Base-by-base conservation (phyloP, 2,797 vertebrate genomes). In the Spinus pinus region DNA sequence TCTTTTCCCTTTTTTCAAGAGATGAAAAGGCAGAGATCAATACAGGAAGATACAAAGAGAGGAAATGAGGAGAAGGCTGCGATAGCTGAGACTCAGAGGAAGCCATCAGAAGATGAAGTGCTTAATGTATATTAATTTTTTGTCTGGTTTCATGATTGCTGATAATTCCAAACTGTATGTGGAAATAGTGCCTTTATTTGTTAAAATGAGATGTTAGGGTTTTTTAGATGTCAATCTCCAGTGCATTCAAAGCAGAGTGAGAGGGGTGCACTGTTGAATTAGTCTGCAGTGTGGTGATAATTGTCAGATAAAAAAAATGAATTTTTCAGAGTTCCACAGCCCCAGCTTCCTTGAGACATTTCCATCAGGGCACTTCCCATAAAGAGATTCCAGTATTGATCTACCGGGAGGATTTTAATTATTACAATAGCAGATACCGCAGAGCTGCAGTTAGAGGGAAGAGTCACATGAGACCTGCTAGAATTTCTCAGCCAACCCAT, bases 51-150 rank as follows among this genome's bases (percentile, higher is more conserved):
- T 97, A 98, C 98, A 98, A 99, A 98, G 98, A 98, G 97, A 97
- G 97, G 97, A 67, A 98, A 98, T 94, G 99, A 99, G 97, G 99
- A 99, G 95, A 97, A 98, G 95, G 97, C 97, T 86, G 98, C 98
- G 88, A 98, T 98, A 91, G 98, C 98, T 69, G 99, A 99, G 92
- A 94, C 98, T 88, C 99, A 99, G 95, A 98, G 98, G 97, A 98
- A 98, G 97, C 98, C 98, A 70, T 98, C 98, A 97, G 99, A 99
- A 98, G 99, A 99, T 97, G 99, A 99, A 99, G 99, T 99, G 98
- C 98, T 98, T 98, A 98, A 98, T 98, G 97, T 98, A 98, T 98
- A 98, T 98, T 98, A 98, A 98, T 98, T 98, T 98, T 98, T 98
- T 98, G 98, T 98, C 97, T 98, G 98, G 98, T 98, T 98, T 98